Base-by-base conservation (phyloP, 2,888 invertebrate genomes). In the Mimumesa dahlbomi region DNA sequence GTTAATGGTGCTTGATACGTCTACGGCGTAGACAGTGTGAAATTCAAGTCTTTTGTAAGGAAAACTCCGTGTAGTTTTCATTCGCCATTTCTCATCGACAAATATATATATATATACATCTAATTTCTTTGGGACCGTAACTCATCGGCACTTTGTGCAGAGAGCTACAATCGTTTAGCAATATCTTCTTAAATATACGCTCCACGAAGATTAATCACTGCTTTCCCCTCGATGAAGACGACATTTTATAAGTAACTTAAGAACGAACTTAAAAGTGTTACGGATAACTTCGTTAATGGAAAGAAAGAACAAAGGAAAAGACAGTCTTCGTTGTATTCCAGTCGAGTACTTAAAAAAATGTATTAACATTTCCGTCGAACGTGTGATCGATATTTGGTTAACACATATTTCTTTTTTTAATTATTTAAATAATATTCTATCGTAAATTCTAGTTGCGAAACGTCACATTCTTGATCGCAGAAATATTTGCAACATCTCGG, bases 81-180 rank as follows among this genome's bases (percentile, higher is more conserved):
- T 54, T 52, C 49, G 45, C 29, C 58, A 18, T 42, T 62, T 11
- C 62, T 58, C 31, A 19, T 72, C 61, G 54, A 54, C 40, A 21
- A 43, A 64, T 38, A 16, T 58, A 18, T 43, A 61, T 18, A 64
- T 38, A 16, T 58, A 18, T 43, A 61, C 18, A 45, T 57, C 38
- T 62, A 36, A 45, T 70, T 72, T 52, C 29, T 52, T 63, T 64
- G 54, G 69, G 52, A 64, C 58, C 54, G 68, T 68, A 29, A 52
- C 34, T 54, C 18, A 13, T 42, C 54, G 43, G 46, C 48, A 38
- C 48, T 36, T 19, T 46, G 52, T 48, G 61, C 63, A 19, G 70
- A 40, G 34, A 36, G 49, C 58, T 62, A 68, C 70, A 62, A 70
- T 63, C 56, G 53, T 48, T 49, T 62, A 69, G 70, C 57, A 71